Conservation (phyloP, 2,797 vertebrate genomes). For the Eurystomus glaucurus region DNA sequence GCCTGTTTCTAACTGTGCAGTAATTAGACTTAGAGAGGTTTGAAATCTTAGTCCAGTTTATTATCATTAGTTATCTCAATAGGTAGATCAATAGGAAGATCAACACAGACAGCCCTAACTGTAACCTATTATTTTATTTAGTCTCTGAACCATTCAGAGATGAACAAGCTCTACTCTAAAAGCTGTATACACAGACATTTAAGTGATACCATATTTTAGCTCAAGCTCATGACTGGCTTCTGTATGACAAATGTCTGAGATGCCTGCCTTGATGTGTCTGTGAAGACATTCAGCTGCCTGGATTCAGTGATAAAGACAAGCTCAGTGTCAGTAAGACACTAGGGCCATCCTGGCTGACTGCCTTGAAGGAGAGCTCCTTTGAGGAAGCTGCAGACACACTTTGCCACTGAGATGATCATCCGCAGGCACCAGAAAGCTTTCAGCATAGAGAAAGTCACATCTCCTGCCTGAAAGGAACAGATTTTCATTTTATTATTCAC, state of each 20-base stretch:
- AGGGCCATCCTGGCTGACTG: not conserved
- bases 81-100: not conserved
- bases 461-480: not conserved
- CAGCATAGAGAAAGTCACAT: fast-evolving
- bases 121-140: not conserved
- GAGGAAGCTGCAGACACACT: not conserved
- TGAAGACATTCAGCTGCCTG: not conserved
- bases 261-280: fast-evolving
- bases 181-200: not conserved
- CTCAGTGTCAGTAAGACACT: not conserved
- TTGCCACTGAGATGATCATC: not conserved
- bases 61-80: not conserved
- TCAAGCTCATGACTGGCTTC: not conserved
- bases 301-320: not conserved
- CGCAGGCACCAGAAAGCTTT: not conserved
- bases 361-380: not conserved
- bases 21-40: not conserved
- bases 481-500: not conserved
- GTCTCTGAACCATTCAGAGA: not conserved
- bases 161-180: not conserved
- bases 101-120: not conserved
- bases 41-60: not conserved
- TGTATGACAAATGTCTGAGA: not conserved
- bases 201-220: not conserved
- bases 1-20: not conserved